phyloP scores from a whole-genome alignment of 2,888 invertebrate species.

The Parelbella ahira region DNA sequence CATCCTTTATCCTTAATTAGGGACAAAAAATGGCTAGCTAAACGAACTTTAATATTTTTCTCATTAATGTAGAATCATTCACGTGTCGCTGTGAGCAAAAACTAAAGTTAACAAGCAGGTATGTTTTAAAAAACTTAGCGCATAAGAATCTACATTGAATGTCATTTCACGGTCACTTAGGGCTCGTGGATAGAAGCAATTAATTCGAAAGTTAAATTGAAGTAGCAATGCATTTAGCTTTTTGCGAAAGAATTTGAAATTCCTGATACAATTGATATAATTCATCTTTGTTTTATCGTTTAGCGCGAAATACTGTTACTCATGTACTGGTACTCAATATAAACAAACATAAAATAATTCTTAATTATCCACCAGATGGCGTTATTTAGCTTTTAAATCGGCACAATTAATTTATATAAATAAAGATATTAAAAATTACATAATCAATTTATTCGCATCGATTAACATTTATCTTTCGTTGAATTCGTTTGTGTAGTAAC shows the following conservation, averaged over 20 bases:
- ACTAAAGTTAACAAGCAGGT: constrained; percentile 29
- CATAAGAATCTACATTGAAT: constrained; percentile 39
- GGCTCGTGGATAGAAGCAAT: constrained; percentile 29
- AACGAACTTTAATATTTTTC: constrained; percentile 39
- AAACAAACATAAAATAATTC: too few relatives aligned
- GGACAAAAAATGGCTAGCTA: constrained; percentile 37
- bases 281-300: too few relatives aligned
- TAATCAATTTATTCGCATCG: too few relatives aligned
- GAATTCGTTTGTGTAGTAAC: too few relatives aligned
- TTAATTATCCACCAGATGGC: too few relatives aligned
- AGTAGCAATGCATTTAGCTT: constrained; percentile 6
- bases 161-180: constrained; percentile 65
- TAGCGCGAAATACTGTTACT: too few relatives aligned
- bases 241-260: constrained; percentile 19
- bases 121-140: constrained; percentile 22
- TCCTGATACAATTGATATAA: constrained; percentile 20
- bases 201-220: constrained; percentile 23
- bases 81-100: constrained; percentile 35
- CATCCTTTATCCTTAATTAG: constrained; percentile 39
- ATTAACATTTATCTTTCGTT: too few relatives aligned
- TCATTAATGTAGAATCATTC: constrained; percentile 39
- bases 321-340: too few relatives aligned
- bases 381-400: too few relatives aligned
- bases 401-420: too few relatives aligned
- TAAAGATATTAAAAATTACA: too few relatives aligned